Conservation (phyloP, 2,797 vertebrate species). For the Enteromius paludinosus region DNA sequence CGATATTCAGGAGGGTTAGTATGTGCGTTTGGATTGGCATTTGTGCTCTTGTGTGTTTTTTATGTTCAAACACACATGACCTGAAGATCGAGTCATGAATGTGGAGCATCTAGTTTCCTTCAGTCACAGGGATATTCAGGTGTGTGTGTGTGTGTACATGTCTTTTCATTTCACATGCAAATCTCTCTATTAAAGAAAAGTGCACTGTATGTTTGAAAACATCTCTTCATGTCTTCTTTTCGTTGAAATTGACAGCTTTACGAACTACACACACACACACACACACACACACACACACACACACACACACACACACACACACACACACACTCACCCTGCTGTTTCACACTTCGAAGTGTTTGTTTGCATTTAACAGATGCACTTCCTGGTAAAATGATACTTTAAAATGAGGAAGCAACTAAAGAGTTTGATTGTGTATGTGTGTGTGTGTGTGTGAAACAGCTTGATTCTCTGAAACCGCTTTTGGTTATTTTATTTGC, state of each 20-base stretch:
- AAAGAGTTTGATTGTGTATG: too few relatives aligned
- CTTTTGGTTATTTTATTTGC: not conserved
- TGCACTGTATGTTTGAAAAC: not conserved
- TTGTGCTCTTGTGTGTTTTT: not conserved
- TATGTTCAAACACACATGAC: not conserved
- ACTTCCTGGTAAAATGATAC: not conserved
- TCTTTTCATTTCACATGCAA: not conserved
- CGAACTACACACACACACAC: not conserved
- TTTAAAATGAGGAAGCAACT: constrained; percentile 20
- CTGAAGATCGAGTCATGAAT: constrained; percentile 2
- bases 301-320: not conserved
- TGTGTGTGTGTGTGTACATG: not conserved
- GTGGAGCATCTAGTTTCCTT: not conserved
- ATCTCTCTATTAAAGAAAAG: not conserved
- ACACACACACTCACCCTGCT: too few relatives aligned
- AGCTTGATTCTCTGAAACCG: not conserved
- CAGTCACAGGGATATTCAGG: not conserved
- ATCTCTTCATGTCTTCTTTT: not conserved
- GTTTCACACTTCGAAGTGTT: not conserved
- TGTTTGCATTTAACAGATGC: not conserved
- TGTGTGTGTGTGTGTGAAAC: not conserved
- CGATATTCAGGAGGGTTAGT: not conserved
- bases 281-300: not conserved
- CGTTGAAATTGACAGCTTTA: not conserved
- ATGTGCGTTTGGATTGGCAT: not conserved